Conservation (phyloP, 2,113 vertebrate genomes). For the Lucifuga dentata region DNA sequence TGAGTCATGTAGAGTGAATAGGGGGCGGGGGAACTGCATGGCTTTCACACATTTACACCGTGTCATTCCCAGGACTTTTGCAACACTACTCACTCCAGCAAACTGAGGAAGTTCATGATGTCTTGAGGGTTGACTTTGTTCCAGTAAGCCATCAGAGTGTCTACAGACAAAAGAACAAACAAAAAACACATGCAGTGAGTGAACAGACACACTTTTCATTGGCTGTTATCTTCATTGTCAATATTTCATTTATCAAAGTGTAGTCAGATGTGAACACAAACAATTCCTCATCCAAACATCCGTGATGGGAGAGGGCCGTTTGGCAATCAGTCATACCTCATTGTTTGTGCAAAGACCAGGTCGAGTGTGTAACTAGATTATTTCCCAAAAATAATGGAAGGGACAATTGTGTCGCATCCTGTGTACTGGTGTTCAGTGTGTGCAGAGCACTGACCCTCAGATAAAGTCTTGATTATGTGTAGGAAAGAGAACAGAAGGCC, state of each 20-base stretch:
- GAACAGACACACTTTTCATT: background rate
- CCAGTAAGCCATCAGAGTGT: conserved; percentile 92
- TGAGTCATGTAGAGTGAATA: too few relatives aligned
- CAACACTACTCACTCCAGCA: conserved; percentile 96
- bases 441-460: conserved; percentile 87
- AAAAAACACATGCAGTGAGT: too few relatives aligned
- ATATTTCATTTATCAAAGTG: background rate
- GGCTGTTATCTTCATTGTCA: too few relatives aligned
- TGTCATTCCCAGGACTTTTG: too few relatives aligned
- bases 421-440: background rate
- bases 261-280: background rate
- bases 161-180: conserved; percentile 65
- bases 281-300: background rate
- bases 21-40: too few relatives aligned
- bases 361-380: background rate
- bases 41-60: background rate
- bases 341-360: background rate
- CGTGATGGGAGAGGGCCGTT: background rate
- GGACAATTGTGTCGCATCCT: background rate
- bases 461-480: conserved; percentile 91
- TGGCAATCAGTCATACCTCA: too few relatives aligned
- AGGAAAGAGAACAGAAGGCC: conserved; percentile 93
- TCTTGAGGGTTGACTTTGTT: conserved; percentile 93
- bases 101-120: conserved; percentile 91
- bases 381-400: background rate